A percentile compares a stretch with the other conserved stretches of the same genome.
Evolutionary conservation across 2,113 vertebrate species (phyloP).

Genomic region (Myiagra hebetior): DNA sequence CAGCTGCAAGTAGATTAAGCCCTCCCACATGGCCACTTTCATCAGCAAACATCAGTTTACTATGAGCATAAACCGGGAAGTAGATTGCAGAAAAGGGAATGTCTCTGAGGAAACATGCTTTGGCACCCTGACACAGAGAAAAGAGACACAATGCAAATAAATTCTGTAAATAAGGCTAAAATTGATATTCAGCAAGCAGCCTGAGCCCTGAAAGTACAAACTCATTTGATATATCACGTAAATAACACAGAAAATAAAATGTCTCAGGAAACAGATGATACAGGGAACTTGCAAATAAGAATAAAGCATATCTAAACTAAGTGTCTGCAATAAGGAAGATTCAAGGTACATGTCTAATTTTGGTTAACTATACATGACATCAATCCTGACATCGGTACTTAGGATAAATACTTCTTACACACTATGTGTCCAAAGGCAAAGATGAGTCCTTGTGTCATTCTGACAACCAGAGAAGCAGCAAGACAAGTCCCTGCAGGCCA

Average conservation of each 20-base stretch:
- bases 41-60: constrained; percentile 85
- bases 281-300: background rate
- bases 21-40: constrained; percentile 87
- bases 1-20: constrained; percentile 90
- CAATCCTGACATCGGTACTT: background rate
- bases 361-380: background rate
- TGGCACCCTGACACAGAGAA: constrained; percentile 85
- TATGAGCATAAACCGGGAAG: constrained; percentile 96
- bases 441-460: background rate
- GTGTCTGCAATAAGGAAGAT: background rate
- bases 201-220: background rate
- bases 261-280: background rate
- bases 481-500: background rate
- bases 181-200: background rate
- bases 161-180: constrained; percentile 25
- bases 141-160: constrained; percentile 35
- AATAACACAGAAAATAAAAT: background rate
- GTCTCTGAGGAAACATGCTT: constrained; percentile 98
- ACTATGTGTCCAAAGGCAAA: background rate
- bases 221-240: background rate
- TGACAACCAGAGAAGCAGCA: background rate
- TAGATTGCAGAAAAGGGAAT: constrained; percentile 99
- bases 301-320: background rate
- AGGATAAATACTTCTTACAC: background rate
- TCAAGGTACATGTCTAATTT: background rate